A percentile compares a stretch with the other conserved stretches of the same genome.
phyloP scores from a whole-genome alignment of 2,797 vertebrate species.

The Tenualosa thibaudeaui region DNA sequence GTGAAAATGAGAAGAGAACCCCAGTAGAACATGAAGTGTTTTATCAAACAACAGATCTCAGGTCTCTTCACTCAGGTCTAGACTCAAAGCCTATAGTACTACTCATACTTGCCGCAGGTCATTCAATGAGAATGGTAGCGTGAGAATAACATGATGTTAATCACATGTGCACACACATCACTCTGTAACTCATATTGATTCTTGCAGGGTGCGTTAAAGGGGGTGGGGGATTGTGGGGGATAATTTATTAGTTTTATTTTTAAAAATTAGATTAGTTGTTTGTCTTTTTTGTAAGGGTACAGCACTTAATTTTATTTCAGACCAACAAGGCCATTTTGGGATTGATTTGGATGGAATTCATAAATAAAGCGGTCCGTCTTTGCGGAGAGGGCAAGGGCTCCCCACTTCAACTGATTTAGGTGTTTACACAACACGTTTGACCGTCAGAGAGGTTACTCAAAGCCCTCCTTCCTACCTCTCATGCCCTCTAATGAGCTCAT shows the following conservation, averaged over 20 bases:
- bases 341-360: not conserved
- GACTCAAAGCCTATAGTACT: not conserved
- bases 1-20: not conserved
- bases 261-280: not conserved
- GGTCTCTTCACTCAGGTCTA: not conserved
- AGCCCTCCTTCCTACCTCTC: not conserved
- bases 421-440: not conserved
- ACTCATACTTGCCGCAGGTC: not conserved
- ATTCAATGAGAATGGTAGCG: not conserved
- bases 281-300: not conserved
- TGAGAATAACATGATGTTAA: not conserved
- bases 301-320: not conserved
- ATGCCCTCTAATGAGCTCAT: not conserved
- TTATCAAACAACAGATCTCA: not conserved
- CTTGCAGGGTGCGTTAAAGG: not conserved
- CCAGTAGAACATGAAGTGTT: not conserved
- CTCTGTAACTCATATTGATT: not conserved
- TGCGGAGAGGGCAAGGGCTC: not conserved
- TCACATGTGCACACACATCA: not conserved
- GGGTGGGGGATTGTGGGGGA: not conserved
- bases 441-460: not conserved
- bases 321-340: not conserved
- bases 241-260: not conserved
- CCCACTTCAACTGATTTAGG: constrained; percentile 8
- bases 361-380: not conserved